Conservation (phyloP, 2,888 invertebrate genomes). For the Caenorhabditis auriculariae region DNA sequence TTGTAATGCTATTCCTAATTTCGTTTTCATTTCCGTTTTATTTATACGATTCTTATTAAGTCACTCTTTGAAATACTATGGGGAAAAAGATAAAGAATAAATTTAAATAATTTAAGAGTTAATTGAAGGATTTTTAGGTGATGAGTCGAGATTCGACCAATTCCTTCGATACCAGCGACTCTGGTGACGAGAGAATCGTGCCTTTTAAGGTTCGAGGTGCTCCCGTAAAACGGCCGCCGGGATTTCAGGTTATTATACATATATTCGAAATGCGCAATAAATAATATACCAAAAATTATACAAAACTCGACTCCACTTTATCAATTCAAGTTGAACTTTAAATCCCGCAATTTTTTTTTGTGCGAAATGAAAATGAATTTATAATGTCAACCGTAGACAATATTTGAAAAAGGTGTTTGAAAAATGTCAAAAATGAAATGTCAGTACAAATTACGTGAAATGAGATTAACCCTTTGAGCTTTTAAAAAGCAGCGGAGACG, state of each 20-base stretch:
- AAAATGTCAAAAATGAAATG: too few relatives aligned
- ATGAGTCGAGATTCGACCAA: constrained; percentile 41
- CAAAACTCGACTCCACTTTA: too few relatives aligned
- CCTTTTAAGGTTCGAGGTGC: constrained; percentile 73
- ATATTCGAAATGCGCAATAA: too few relatives aligned
- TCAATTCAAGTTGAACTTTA: too few relatives aligned
- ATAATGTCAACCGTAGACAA: too few relatives aligned
- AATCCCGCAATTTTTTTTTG: too few relatives aligned
- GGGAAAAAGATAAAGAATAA: not conserved
- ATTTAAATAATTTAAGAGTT: not conserved
- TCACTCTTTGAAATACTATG: too few relatives aligned
- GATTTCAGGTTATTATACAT: constrained; percentile 75
- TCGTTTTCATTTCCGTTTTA: not conserved
- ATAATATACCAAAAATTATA: too few relatives aligned
- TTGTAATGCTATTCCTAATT: not conserved
- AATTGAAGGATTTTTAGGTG: constrained; percentile 19
- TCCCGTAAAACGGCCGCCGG: constrained; percentile 82
- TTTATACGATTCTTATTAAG: too few relatives aligned
- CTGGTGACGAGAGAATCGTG: constrained; percentile 42
- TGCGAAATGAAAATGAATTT: too few relatives aligned
- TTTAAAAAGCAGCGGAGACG: too few relatives aligned
- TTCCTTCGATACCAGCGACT: constrained; percentile 47
- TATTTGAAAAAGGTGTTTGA: not conserved
- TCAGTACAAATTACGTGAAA: not conserved
- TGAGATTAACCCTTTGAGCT: too few relatives aligned